Evolutionary conservation across 2,113 vertebrate genomes (phyloP).

Genomic region (Bujurquina vittata): DNA sequence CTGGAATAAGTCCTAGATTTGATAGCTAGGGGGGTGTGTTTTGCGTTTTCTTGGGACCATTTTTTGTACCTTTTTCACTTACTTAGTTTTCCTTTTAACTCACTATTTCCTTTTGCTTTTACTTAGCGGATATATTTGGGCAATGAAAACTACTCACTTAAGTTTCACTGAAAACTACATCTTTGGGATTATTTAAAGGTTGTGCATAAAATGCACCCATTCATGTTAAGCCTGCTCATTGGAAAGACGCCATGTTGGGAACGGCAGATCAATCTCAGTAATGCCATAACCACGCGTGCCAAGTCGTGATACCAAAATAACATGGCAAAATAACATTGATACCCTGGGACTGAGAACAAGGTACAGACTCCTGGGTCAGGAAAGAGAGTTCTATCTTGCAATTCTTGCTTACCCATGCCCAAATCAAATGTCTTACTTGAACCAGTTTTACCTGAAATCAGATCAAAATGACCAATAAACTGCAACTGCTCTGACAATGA

Average conservation of each 20-base stretch:
- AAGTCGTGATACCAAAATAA: not conserved
- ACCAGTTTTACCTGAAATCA: not conserved
- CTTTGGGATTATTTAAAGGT: not conserved
- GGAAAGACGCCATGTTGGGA: not conserved
- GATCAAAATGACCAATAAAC: conserved; percentile 4
- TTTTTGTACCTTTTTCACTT: not conserved
- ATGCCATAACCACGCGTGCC: not conserved
- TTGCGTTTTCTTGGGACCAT: not conserved
- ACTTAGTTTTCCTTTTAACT: not conserved
- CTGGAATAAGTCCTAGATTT: not conserved
- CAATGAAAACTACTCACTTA: not conserved
- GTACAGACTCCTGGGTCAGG: not conserved
- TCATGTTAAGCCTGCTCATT: not conserved
- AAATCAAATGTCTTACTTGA: conserved; percentile 1
- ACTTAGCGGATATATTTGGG: not conserved
- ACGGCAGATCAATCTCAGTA: not conserved
- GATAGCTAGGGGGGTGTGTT: not conserved
- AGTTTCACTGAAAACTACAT: not conserved
- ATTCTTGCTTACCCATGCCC: not conserved
- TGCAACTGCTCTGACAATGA: not conserved
- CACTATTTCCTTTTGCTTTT: not conserved
- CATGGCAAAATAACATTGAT: not conserved
- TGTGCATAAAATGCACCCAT: not conserved
- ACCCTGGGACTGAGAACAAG: not conserved
- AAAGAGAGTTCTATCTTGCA: not conserved